A percentile compares a stretch with the other conserved stretches of the same genome.
Conservation (phyloP, 2,113 vertebrate species). For the Chloebia gouldiae region DNA sequence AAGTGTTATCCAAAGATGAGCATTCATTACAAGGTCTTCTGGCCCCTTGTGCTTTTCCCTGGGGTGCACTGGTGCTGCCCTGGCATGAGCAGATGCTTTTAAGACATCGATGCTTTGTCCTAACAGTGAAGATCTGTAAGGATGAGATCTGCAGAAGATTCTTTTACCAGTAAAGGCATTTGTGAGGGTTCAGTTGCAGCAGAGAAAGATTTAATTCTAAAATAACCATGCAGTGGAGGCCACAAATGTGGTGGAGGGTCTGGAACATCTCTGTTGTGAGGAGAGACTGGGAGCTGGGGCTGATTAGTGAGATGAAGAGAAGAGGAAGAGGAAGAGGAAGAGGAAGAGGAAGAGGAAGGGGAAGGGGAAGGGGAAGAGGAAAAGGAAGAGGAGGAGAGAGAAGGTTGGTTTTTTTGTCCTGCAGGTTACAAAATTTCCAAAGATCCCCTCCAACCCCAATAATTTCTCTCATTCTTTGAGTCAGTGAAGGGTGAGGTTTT, state of each 20-base stretch:
- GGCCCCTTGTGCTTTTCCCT: neutral
- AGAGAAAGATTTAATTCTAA: neutral
- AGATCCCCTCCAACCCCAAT: neutral
- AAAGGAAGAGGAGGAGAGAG: neutral
- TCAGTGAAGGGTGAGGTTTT: neutral
- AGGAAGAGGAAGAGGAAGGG: no score
- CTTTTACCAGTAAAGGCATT: neutral
- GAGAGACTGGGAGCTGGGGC: neutral
- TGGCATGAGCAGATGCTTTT: neutral
- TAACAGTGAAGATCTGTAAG: neutral
- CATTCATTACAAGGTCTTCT: conserved; percentile 8
- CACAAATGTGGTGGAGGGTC: neutral
- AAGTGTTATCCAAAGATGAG: neutral
- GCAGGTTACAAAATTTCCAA: neutral
- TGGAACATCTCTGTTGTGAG: neutral
- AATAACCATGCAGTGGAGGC: neutral
- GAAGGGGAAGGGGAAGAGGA: no score
- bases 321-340: no score
- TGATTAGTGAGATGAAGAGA: neutral
- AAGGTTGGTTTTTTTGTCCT: neutral
- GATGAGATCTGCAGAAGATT: neutral
- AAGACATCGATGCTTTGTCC: accelerated
- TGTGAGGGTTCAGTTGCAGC: neutral
- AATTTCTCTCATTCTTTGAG: neutral
- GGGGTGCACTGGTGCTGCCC: neutral